Conservation (phyloP, 2,113 vertebrate genomes). For the Anoura caudifer region DNA sequence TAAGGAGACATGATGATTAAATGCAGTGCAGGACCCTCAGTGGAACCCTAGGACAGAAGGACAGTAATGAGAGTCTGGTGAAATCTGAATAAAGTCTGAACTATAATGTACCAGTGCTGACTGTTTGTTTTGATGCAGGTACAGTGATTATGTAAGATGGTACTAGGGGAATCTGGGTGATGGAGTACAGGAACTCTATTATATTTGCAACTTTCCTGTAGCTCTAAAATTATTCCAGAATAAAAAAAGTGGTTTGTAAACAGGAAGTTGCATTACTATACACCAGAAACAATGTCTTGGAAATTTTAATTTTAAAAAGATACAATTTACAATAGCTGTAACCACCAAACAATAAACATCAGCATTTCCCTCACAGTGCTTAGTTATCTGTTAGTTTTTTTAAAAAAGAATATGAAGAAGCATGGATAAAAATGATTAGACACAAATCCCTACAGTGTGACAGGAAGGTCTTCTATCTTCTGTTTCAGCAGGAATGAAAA, state of each 20-base stretch:
- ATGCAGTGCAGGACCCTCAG: background rate
- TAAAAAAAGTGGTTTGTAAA: background rate
- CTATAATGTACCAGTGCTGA: background rate
- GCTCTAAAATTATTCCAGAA: background rate
- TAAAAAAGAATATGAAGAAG: background rate
- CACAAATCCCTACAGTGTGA: background rate
- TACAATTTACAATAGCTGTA: background rate
- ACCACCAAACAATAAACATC: background rate
- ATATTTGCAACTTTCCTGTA: background rate
- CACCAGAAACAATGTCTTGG: background rate
- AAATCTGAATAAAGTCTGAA: background rate
- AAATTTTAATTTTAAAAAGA: background rate
- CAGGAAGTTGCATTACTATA: background rate
- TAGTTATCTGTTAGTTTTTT: background rate
- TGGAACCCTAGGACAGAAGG: background rate
- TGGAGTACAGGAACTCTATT: background rate
- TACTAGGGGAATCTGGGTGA: background rate
- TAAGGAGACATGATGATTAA: background rate
- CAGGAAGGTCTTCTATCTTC: background rate
- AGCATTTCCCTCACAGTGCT: background rate
- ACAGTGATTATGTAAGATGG: background rate
- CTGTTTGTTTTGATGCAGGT: background rate
- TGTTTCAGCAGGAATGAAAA: background rate
- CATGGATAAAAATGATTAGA: background rate
- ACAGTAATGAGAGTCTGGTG: background rate